A percentile compares a stretch with the other conserved stretches of the same genome.
phyloP scores from a whole-genome alignment of 2,797 vertebrate genomes.

The Pseudochromis fuscus region DNA sequence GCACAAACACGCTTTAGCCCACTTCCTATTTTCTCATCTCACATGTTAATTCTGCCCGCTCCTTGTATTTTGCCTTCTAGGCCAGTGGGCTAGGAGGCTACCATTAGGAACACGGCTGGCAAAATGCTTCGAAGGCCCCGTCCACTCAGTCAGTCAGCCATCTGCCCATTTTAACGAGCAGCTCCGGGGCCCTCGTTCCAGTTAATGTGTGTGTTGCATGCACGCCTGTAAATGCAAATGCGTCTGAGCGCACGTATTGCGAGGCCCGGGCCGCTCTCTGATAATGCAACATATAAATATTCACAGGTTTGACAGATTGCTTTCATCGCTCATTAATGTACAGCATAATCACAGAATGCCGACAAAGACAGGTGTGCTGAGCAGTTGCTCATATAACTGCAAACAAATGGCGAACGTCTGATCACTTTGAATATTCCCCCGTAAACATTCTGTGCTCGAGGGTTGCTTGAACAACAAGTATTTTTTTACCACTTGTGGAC shows the following conservation, averaged over 20 bases:
- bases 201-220: constrained; percentile 30
- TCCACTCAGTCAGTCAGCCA: constrained; percentile 76
- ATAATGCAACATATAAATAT: constrained; percentile 64
- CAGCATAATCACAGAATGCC: constrained; percentile 51
- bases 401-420: constrained; percentile 17
- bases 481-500: constrained; percentile 55
- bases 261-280: constrained; percentile 14
- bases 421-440: constrained; percentile 10
- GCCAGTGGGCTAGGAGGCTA: constrained; percentile 70
- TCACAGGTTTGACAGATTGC: constrained; percentile 76
- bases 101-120: constrained; percentile 71
- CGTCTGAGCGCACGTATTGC: constrained; percentile 17
- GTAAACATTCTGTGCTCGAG: constrained; percentile 20
- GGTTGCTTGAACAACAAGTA: constrained; percentile 50
- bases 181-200: constrained; percentile 63
- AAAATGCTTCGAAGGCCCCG: constrained; percentile 72
- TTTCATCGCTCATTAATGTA: constrained; percentile 65
- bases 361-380: constrained; percentile 57
- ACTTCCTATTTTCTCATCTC: constrained; percentile 16
- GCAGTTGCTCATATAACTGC: constrained; percentile 42
- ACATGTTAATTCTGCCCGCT: constrained; percentile 54
- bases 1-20: constrained; percentile 7
- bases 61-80: constrained; percentile 48
- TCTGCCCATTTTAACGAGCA: constrained; percentile 80
- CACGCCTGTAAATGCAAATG: constrained; percentile 33